Conservation (phyloP, 2,888 invertebrate genomes). For the Tholera decimalis region DNA sequence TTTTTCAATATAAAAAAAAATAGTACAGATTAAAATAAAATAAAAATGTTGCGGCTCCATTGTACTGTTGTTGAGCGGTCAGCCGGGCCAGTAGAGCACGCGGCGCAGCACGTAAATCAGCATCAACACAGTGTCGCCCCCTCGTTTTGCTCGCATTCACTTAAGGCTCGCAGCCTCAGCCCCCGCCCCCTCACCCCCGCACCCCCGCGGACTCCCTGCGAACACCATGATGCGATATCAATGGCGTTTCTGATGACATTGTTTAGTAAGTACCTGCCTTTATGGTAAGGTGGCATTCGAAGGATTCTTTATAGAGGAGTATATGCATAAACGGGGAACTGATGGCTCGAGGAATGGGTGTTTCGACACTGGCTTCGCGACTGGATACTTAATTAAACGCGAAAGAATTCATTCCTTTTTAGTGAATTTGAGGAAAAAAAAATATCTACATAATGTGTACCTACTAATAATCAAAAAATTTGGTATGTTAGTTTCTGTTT, state of each 20-base stretch:
- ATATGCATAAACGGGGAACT: background rate
- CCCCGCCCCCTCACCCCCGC: slow-evolving; percentile 24
- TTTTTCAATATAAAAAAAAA: no score
- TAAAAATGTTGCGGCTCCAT: slow-evolving; percentile 45
- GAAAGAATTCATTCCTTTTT: background rate
- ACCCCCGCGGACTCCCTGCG: slow-evolving; percentile 31
- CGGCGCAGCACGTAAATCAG: slow-evolving; percentile 86
- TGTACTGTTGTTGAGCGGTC: slow-evolving; percentile 68
- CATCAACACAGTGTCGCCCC: slow-evolving; percentile 86
- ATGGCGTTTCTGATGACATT: slow-evolving; percentile 55
- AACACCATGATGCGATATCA: slow-evolving; percentile 56
- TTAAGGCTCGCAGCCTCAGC: slow-evolving; percentile 58
- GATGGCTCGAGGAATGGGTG: background rate
- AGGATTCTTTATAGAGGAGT: slow-evolving; percentile 1
- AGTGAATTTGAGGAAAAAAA: background rate
- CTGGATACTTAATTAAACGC: background rate
- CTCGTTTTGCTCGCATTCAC: slow-evolving; percentile 87
- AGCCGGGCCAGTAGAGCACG: slow-evolving; percentile 87
- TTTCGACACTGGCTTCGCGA: background rate
- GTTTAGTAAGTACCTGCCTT: slow-evolving; percentile 38
- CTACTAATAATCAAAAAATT: no score
- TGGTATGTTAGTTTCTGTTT: background rate
- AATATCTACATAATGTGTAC: no score
- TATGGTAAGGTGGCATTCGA: slow-evolving; percentile 18
- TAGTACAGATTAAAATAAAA: background rate